These are phyloP conservation scores for Lepilemur ruficaudatus DNA, from an alignment of 2,797 vertebrate genomes.

Conservation along the genomic window DNA sequence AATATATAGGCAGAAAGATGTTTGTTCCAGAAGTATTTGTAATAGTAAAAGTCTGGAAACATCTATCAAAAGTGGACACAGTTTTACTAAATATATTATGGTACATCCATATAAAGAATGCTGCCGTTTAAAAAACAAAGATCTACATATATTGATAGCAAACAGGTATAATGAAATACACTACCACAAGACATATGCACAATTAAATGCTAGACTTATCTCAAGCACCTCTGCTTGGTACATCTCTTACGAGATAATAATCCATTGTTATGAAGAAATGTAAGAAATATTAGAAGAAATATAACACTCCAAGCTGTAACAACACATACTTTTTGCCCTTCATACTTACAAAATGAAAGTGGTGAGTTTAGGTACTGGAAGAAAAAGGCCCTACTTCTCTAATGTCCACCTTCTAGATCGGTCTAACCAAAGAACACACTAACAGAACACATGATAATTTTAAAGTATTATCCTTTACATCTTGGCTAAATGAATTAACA, in stretches of 20 bases:
- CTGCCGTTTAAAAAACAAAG: background rate
- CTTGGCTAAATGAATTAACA: background rate
- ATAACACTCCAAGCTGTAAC: background rate
- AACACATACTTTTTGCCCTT: background rate
- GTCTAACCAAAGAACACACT: background rate
- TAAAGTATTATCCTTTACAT: background rate
- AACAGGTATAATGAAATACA: background rate
- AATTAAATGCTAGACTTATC: background rate
- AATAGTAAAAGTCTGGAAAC: background rate
- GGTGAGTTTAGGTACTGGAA: background rate
- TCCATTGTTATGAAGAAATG: too few relatives aligned
- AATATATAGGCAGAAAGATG: background rate
- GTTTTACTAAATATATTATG: background rate
- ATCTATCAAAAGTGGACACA: background rate
- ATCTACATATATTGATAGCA: background rate
- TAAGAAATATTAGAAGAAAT: background rate
- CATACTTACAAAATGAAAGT: background rate
- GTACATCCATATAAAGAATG: background rate
- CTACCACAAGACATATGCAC: background rate
- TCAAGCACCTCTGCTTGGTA: background rate
- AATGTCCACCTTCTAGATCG: background rate
- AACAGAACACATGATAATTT: background rate
- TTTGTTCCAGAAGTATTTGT: background rate
- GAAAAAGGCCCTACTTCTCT: background rate
- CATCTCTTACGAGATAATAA: background rate